Evolutionary conservation across 1,140 invertebrate species (phyloP).

Genomic region (Habropoda laboriosa): DNA sequence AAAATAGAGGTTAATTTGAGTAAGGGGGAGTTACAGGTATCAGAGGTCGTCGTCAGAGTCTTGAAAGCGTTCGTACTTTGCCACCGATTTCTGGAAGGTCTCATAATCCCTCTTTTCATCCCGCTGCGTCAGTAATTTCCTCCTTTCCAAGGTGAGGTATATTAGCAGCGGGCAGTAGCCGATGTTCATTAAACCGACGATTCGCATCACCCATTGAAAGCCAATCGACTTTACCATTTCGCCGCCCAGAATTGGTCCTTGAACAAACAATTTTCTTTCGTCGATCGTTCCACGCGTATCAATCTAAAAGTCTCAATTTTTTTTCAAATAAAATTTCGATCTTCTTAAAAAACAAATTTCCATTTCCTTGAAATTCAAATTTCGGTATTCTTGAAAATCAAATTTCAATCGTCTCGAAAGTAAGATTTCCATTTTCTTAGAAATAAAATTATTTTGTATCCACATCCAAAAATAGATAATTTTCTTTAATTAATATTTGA

Average conservation of each 20-base stretch:
- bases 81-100: conserved; percentile 61
- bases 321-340: too few relatives aligned
- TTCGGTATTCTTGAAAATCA: too few relatives aligned
- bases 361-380: too few relatives aligned
- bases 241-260: conserved; percentile 88
- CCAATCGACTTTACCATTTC: conserved; percentile 86
- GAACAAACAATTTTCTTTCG: conserved; percentile 42
- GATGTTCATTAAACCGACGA: conserved; percentile 86
- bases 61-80: conserved; percentile 72
- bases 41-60: conserved; percentile 77
- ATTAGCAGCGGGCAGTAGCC: conserved; percentile 85
- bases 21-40: not conserved
- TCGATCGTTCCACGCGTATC: not conserved
- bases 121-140: conserved; percentile 50
- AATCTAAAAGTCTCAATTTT: too few relatives aligned
- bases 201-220: conserved; percentile 88
- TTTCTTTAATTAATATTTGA: too few relatives aligned
- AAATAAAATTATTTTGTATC: too few relatives aligned
- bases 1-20: not conserved
- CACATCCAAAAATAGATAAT: too few relatives aligned
- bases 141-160: conserved; percentile 69
- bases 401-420: too few relatives aligned
- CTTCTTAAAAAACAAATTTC: too few relatives aligned
- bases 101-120: conserved; percentile 71
- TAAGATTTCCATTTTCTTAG: too few relatives aligned